These are phyloP conservation scores for Pachyseris speciosa DNA, from an alignment of 64 coral and sea anemone species.

Conservation along the genomic window DNA sequence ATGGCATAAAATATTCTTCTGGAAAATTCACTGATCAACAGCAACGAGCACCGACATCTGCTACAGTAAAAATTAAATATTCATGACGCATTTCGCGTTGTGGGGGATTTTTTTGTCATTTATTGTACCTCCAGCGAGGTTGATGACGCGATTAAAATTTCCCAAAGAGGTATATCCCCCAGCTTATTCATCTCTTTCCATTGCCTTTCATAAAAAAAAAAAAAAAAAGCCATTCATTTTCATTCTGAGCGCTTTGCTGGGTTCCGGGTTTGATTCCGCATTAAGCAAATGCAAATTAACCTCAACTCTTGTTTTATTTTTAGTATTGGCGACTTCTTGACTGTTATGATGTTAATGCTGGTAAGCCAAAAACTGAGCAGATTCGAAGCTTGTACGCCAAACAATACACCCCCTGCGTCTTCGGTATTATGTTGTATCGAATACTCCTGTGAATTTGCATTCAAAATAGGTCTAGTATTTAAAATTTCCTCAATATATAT, in stretches of 20 bases:
- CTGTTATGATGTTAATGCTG: not conserved
- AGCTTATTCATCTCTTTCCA: not conserved
- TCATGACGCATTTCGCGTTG: constrained; percentile 28
- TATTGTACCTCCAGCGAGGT: not conserved
- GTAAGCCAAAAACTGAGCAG: not conserved
- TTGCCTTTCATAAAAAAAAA: not conserved
- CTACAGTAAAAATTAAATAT: constrained; percentile 53
- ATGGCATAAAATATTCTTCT: not conserved
- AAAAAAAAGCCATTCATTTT: not conserved
- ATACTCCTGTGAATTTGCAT: not conserved
- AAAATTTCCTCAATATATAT: not conserved
- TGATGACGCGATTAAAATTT: constrained; percentile 6
- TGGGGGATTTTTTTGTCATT: constrained; percentile 36
- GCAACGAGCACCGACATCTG: constrained; percentile 25
- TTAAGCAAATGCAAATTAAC: constrained; percentile 25
- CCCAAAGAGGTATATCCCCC: not conserved
- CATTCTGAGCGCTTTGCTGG: not conserved
- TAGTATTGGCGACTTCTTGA: not conserved
- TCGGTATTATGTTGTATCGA: too few relatives aligned
- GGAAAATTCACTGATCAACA: constrained; percentile 18
- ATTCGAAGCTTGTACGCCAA: not conserved
- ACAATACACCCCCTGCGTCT: not conserved
- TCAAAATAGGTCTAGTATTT: not conserved
- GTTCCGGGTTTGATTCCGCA: not conserved
- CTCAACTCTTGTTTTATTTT: not conserved